Conservation (phyloP, 2,888 invertebrate species). For the Amphiduros pacificus region DNA sequence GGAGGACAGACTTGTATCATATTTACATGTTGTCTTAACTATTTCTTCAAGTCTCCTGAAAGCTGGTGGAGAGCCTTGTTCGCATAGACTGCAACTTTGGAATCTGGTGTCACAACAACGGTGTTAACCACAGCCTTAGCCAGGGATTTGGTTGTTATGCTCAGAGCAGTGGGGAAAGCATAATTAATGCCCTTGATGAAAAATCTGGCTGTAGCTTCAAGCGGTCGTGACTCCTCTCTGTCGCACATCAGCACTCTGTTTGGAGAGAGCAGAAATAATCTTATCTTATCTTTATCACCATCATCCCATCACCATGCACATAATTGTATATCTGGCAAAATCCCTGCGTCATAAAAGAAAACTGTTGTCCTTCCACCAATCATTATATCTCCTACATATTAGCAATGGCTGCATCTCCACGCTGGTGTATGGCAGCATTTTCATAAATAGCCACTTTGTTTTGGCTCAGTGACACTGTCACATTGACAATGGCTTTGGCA, state of each 20-base stretch:
- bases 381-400: too few relatives aligned
- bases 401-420: too few relatives aligned
- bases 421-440: slow-evolving; percentile 54
- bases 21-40: too few relatives aligned
- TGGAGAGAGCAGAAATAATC: too few relatives aligned
- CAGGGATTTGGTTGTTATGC: slow-evolving; percentile 47
- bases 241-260: slow-evolving; percentile 54
- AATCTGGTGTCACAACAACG: slow-evolving; percentile 32
- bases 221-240: slow-evolving; percentile 45
- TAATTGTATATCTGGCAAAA: too few relatives aligned
- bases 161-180: slow-evolving; percentile 50
- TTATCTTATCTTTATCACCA: too few relatives aligned
- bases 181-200: slow-evolving; percentile 48
- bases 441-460: slow-evolving; percentile 42
- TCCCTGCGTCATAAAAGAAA: too few relatives aligned
- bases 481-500: slow-evolving; percentile 54
- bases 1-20: too few relatives aligned
- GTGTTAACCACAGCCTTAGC: slow-evolving; percentile 53
- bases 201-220: slow-evolving; percentile 40
- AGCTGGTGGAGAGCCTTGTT: slow-evolving; percentile 52
- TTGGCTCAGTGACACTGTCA: slow-evolving; percentile 33
- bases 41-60: slow-evolving; percentile 39
- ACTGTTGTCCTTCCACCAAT: too few relatives aligned
- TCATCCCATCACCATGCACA: too few relatives aligned
- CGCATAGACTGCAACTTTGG: slow-evolving; percentile 41